These are phyloP conservation scores for Nixonia krombeini DNA, from an alignment of 1,140 invertebrate species.

Conservation along the genomic window DNA sequence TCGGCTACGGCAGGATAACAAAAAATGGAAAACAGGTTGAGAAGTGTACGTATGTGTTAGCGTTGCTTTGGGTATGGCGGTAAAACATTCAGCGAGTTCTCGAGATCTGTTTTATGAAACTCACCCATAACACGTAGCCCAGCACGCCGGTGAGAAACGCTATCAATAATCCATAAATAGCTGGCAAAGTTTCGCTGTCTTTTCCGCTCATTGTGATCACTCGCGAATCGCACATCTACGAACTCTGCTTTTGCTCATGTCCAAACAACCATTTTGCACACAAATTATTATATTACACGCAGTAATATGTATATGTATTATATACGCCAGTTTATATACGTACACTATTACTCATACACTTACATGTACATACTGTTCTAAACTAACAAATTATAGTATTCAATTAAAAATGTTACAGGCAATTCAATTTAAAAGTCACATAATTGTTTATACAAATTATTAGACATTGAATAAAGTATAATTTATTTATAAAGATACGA, in stretches of 20 bases:
- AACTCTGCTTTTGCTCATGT: constrained; percentile 7
- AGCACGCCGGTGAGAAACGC: constrained; percentile 62
- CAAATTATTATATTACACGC: neutral
- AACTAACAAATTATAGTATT: no score
- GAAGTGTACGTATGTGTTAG: no score
- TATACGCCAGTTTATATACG: neutral
- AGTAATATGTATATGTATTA: neutral
- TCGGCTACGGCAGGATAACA: neutral
- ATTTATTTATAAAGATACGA: no score
- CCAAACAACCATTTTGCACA: constrained; percentile 7
- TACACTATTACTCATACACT: no score
- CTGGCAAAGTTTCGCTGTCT: constrained; percentile 61
- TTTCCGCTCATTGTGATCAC: constrained; percentile 43
- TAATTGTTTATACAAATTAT: no score
- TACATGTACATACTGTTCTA: no score
- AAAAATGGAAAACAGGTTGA: neutral
- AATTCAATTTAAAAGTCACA: no score
- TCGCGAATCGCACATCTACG: no score
- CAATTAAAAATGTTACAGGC: no score
- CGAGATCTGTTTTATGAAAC: constrained; percentile 33
- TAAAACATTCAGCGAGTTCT: no score
- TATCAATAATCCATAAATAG: constrained; percentile 65
- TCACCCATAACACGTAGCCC: constrained; percentile 68
- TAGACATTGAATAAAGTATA: no score
- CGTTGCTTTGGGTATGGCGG: no score